Evolutionary conservation across 2,113 vertebrate species (phyloP), one percentile per base, ranked within the genome.

Genomic region (Sitta europaea): DNA sequence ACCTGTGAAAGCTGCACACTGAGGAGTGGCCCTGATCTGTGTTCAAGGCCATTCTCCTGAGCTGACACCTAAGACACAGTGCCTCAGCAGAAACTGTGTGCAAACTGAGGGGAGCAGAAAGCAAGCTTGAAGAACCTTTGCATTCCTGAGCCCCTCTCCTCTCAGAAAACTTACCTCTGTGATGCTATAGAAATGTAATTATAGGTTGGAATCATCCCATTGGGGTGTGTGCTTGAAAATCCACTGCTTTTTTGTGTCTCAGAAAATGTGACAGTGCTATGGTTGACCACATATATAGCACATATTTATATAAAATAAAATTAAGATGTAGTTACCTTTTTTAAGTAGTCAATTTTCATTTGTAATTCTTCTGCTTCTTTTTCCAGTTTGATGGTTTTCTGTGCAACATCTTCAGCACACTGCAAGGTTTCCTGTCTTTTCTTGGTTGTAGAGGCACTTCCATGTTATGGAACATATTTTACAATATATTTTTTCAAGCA

Each of bases 371-470:
- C 82, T 86, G 91, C 59, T 98, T 98, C 96, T 97, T 95, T 96
- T 59, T 97, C 88, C 50, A 98, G 91, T 76, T 96, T 83, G 81
- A 12, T 74, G 78, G 96, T 96, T 90, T 96, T 95, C 62, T 78
- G 95, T 0, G 28, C 67, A 88, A 97, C 91, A 94, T 36, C 72
- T 65, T 81, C 93, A 90, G 81, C 94, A 85, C 96, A 86, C 71
- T 95, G 95, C 94, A 98, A 79, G 29, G 88, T 93, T 89, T 98
- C 97, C 73, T 98, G 90, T 54, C 98, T 98, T 92, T 97, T 98
- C 86, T 80, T 67, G 94, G 92, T 97, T 33, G 92, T 27, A 86
- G 97, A 92, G 94, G 97, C 98, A 81, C 98, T 98, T 97, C 66
- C 28, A 94, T 40, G 83, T 98, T 97, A 98, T 75, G 95, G 97